Evolutionary conservation across 2,888 invertebrate species (phyloP), one percentile per base, ranked within the genome.

Genomic region (Heliconius ismenius): DNA sequence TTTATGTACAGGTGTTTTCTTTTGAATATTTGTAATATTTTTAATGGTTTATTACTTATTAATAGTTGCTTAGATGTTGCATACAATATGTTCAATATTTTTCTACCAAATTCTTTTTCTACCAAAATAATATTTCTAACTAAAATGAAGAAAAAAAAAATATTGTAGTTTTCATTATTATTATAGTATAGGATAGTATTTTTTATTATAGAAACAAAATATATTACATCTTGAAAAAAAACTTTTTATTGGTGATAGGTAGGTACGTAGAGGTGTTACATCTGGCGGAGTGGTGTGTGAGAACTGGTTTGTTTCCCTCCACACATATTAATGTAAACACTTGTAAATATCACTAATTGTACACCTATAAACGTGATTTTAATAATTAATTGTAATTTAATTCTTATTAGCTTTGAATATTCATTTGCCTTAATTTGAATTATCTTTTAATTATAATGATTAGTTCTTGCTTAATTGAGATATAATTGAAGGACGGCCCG

Each of bases 311-410:
- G 9, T 9, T 15, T 67, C 39, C 67, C 43, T 67, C 6, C 3
- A 67, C 67, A 67, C 39, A 15, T 67, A 9, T 67, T 43, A 3
- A 54, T 15, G 58, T 58, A 70, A 58, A 36, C 58, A 58, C 67
- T 67, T 67, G 58, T 70, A 58, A 36, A 58, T 70, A 58, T 58
- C 58, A 36, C 70, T 70, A 70, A 70, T 58, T 70, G 70, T 70
- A 58, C 70, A 70, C 54, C 70, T 58, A 58, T 58, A 58, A 70
- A 36, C 0, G 54, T 58, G 58, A 58, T 70, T 70, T 58, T n/a
- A 58, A 32, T 70, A 70, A 36, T 28, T 58, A 54, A 70, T 67
- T 24, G 67, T 67, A 70, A 58, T 70, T 70, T 58, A 70, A 70
- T 70, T 70, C 49, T 70, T n/a, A 70, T 36, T 13, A 15, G 32